Evolutionary conservation across 1,140 invertebrate genomes (phyloP).

Genomic region (Drosophila sucinea): DNA sequence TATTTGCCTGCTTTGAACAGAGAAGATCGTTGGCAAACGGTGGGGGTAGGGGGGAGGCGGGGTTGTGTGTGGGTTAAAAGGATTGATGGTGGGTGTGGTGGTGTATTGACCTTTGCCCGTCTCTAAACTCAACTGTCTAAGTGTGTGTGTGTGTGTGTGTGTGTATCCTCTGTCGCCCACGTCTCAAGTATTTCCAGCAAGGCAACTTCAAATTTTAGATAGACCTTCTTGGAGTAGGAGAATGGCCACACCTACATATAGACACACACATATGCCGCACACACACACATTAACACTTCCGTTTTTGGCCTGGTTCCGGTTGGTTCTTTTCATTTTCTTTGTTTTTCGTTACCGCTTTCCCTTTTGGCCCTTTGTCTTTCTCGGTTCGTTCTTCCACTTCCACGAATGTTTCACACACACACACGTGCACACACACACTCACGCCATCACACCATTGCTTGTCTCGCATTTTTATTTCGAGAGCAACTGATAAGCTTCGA

Average conservation of each 20-base stretch:
- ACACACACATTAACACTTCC: slow-evolving; percentile 56
- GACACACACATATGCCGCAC: slow-evolving; percentile 2
- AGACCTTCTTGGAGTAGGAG: background rate
- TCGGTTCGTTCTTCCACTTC: slow-evolving; percentile 5
- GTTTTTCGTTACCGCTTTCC: slow-evolving; percentile 4
- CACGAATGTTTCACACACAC: background rate
- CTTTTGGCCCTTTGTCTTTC: slow-evolving; percentile 3
- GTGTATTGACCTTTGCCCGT: slow-evolving; percentile 47
- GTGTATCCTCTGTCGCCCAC: slow-evolving; percentile 36
- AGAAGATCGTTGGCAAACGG: slow-evolving; percentile 7
- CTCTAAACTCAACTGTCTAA: slow-evolving; percentile 13
- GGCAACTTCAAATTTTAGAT: slow-evolving; percentile 17
- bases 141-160: slow-evolving; percentile 17
- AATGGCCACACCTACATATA: background rate
- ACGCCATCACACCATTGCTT: slow-evolving; percentile 16
- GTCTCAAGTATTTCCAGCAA: slow-evolving; percentile 33
- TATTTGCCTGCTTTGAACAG: slow-evolving; percentile 34
- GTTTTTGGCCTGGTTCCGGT: slow-evolving; percentile 33
- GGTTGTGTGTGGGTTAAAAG: too few relatives aligned
- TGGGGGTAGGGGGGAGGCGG: background rate
- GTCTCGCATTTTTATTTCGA: slow-evolving; percentile 61
- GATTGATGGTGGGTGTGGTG: background rate
- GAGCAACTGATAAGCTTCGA: slow-evolving; percentile 66
- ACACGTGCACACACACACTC: background rate
- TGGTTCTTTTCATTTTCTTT: slow-evolving; percentile 41